These are phyloP conservation scores for Drosophila athabasca DNA, from an alignment of 1,140 invertebrate genomes.

Conservation along the genomic window DNA sequence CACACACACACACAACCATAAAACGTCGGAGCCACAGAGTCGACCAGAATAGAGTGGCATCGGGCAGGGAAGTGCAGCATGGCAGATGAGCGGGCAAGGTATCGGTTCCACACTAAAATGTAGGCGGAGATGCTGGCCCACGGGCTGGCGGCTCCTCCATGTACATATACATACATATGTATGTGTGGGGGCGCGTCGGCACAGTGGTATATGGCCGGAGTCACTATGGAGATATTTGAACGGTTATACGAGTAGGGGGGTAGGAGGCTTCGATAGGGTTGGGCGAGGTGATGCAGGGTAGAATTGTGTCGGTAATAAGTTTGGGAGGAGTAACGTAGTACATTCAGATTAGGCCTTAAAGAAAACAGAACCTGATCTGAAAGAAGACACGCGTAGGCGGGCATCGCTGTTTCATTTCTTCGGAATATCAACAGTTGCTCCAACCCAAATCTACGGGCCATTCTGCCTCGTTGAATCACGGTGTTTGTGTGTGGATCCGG, in stretches of 20 bases:
- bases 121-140: conserved; percentile 20
- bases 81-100: conserved; percentile 1
- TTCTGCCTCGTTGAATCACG: no score
- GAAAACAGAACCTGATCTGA: no score
- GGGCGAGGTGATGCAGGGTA: no score
- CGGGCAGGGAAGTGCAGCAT: background rate
- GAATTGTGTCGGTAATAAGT: no score
- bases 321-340: no score
- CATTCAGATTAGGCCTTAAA: no score
- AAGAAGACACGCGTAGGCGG: no score
- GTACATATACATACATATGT: background rate
- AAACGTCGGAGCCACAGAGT: conserved; percentile 15
- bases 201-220: conserved; percentile 7
- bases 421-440: no score
- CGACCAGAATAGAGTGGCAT: conserved; percentile 25
- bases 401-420: no score
- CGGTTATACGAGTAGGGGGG: background rate
- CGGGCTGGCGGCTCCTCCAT: conserved; percentile 16
- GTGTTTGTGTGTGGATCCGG: no score
- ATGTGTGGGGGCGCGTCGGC: background rate
- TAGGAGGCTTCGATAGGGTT: background rate
- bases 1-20: background rate
- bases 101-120: conserved; percentile 39
- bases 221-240: background rate
- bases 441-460: no score